Base-by-base conservation (phyloP, 1,140 invertebrate genomes). In the Pissodes strobi region DNA sequence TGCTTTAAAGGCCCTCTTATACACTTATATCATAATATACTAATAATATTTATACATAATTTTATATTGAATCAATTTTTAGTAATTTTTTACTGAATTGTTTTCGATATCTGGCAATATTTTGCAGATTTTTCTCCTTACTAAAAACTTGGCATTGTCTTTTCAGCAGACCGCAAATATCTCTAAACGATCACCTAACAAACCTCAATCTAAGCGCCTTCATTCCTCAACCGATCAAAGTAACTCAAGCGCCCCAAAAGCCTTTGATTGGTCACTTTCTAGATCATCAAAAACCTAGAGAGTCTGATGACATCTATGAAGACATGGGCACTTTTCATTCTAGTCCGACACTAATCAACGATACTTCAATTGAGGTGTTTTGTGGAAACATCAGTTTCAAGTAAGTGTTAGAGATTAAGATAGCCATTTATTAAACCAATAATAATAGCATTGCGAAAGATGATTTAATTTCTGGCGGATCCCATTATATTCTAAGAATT, bases 381-480 rank as follows among this genome's bases (percentile, higher is more conserved):
- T 87, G 86, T 69, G 86, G 85, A 1, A 86, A 85, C 66, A 73
- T 87, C 13, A 81, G 82, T 15, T 78, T 81, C 19, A 83, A 74
- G 81, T 83, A 68, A 69, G 56, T 53, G 34, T 13, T n/a, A n/a
- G n/a, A n/a, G n/a, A n/a, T n/a, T n/a, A n/a, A n/a, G n/a, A n/a
- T n/a, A n/a, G n/a, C n/a, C n/a, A n/a, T n/a, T n/a, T n/a, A n/a
- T n/a, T n/a, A n/a, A n/a, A n/a, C n/a, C n/a, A n/a, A n/a, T n/a
- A n/a, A n/a, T n/a, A n/a, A n/a, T n/a, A n/a, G n/a, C n/a, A n/a
- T n/a, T n/a, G n/a, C n/a, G n/a, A n/a, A n/a, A n/a, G n/a, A n/a
- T n/a, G n/a, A n/a, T n/a, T n/a, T n/a, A n/a, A n/a, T n/a, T n/a
- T n/a, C n/a, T n/a, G n/a, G n/a, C n/a, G n/a, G n/a, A n/a, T n/a